Conservation (phyloP, 2,888 invertebrate species). For the Drosophila robusta region DNA sequence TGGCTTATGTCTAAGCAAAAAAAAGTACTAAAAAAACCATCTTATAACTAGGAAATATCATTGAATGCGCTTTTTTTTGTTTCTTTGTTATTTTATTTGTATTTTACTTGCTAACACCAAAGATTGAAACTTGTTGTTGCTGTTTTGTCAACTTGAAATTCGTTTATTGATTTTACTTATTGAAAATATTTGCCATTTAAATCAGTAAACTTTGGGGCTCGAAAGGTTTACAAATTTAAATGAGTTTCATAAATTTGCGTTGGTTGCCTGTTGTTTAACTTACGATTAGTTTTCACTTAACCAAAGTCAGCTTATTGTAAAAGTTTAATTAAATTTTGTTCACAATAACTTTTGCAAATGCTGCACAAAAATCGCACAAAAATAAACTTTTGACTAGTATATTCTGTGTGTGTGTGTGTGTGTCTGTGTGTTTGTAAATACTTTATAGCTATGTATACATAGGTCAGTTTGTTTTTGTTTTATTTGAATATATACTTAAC, state of each 20-base stretch:
- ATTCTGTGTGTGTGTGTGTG: slow-evolving; percentile 6
- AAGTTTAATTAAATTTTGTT: slow-evolving; percentile 34
- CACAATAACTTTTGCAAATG: slow-evolving; percentile 35
- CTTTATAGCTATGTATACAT: slow-evolving; percentile 14
- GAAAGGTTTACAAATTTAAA: slow-evolving; percentile 83
- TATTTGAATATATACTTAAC: slow-evolving; percentile 7
- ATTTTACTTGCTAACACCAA: slow-evolving; percentile 21
- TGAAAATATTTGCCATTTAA: slow-evolving; percentile 74
- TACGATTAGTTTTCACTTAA: slow-evolving; percentile 31
- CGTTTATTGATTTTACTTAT: slow-evolving; percentile 37
- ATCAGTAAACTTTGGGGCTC: slow-evolving; percentile 84
- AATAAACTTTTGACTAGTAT: slow-evolving; percentile 26
- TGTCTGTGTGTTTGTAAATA: slow-evolving; percentile 17
- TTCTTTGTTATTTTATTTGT: slow-evolving; percentile 7
- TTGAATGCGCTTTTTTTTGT: slow-evolving; percentile 19
- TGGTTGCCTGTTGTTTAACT: slow-evolving; percentile 12
- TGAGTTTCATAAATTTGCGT: slow-evolving; percentile 56
- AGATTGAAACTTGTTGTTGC: slow-evolving; percentile 32
- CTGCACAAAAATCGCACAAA: slow-evolving; percentile 36
- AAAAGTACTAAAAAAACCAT: slow-evolving; percentile 32
- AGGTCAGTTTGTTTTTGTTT: slow-evolving; percentile 1
- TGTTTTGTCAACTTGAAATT: slow-evolving; percentile 34
- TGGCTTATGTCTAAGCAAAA: slow-evolving; percentile 4
- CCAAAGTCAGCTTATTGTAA: slow-evolving; percentile 33
- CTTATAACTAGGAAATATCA: slow-evolving; percentile 40